phyloP scores from a whole-genome alignment of 1,140 invertebrate genomes.

The Teleopsis dalmanni region DNA sequence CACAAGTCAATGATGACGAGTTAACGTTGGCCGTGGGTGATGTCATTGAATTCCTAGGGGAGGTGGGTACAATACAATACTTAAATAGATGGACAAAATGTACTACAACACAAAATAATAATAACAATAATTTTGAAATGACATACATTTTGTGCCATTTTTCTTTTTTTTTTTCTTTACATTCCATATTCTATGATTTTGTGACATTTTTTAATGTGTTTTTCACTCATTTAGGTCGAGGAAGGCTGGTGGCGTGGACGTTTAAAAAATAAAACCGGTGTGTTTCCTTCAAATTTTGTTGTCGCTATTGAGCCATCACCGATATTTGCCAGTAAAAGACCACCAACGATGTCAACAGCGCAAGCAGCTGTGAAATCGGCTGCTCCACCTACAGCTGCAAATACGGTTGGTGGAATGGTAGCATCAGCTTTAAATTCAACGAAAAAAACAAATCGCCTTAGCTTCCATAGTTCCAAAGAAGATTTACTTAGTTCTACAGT shows the following conservation, averaged over 20 bases:
- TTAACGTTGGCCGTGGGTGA: constrained; percentile 77
- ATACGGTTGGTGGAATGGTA: constrained; percentile 8
- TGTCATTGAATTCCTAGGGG: constrained; percentile 77
- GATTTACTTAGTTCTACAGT: constrained; percentile 12
- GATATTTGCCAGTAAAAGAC: constrained; percentile 36
- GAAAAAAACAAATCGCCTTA: constrained; percentile 24
- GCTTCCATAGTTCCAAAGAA: constrained; percentile 21
- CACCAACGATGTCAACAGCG: constrained; percentile 20
- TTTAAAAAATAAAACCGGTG: constrained; percentile 66
- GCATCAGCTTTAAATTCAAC: constrained; percentile 19
- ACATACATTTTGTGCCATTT: constrained; percentile 2
- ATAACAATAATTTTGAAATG: constrained; percentile 2
- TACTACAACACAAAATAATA: not conserved
- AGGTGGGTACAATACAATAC: constrained; percentile 50
- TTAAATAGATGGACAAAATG: not conserved
- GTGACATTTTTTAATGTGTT: constrained; percentile 17
- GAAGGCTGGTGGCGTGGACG: constrained; percentile 86
- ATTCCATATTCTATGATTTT: constrained; percentile 6
- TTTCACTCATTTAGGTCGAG: constrained; percentile 48
- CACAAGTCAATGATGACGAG: constrained; percentile 87
- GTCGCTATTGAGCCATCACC: constrained; percentile 52
- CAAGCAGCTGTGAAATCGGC: constrained; percentile 25
- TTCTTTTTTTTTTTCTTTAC: constrained; percentile 5
- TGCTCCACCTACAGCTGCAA: constrained; percentile 20
- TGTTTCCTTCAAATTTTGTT: constrained; percentile 94